Conservation (phyloP, 2,888 invertebrate species). For the Acrocera orbiculus region DNA sequence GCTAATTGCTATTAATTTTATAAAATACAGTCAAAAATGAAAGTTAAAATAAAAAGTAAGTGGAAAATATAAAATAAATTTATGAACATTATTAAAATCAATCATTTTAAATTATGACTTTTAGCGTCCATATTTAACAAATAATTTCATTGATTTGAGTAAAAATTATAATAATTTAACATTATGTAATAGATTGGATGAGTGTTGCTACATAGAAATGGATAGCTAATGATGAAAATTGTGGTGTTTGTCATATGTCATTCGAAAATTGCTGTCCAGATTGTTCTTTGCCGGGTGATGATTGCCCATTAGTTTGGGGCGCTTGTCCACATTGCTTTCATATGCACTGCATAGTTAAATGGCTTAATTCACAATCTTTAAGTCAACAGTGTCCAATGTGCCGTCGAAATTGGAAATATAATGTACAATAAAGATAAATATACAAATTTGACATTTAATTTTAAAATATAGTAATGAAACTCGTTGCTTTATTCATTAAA, state of each 20-base stretch:
- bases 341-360: conserved; percentile 98
- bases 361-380: conserved; percentile 84
- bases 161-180: too few species aligned
- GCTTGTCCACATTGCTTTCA: conserved; percentile 98
- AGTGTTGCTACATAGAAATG: conserved; percentile 97
- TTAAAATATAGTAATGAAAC: too few species aligned
- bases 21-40: too few species aligned
- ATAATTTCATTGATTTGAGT: too few species aligned
- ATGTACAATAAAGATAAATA: conserved; percentile 59
- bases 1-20: too few species aligned
- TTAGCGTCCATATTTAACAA: too few species aligned
- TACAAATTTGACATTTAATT: too few species aligned
- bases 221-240: conserved; percentile 98
- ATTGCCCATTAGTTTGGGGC: conserved; percentile 96
- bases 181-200: conserved; percentile 90
- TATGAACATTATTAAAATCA: too few species aligned
- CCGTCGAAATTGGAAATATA: conserved; percentile 97
- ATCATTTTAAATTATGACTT: too few species aligned
- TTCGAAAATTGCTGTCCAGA: conserved; percentile 98
- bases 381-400: conserved; percentile 92
- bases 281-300: conserved; percentile 93
- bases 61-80: too few species aligned
- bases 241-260: conserved; percentile 97
- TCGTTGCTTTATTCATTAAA: too few species aligned
- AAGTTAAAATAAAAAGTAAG: too few species aligned